Evolutionary conservation across 2,888 invertebrate genomes (phyloP), one percentile per base, ranked within the genome.

Genomic region (Cryptophagus acutangulus): DNA sequence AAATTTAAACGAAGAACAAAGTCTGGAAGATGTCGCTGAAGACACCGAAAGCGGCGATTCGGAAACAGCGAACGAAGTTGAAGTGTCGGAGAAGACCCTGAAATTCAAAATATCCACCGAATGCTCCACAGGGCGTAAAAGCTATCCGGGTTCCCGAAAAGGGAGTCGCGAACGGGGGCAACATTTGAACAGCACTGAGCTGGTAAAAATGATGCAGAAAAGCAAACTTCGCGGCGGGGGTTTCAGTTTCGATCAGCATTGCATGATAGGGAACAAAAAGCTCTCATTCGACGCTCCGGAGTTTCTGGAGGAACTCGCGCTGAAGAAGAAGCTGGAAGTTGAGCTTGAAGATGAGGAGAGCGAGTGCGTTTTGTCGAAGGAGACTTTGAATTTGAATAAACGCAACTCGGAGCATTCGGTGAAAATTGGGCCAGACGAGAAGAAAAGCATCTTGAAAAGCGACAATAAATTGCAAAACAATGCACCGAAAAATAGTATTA

Each of bases 101-200:
- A 84, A 84, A 61, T 84, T 84, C 62, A 84, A 84, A 64, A 84
- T 84, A 50, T 82, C 83, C 20, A 84, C 84, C 1, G 84, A 84
- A 59, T 76, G 78, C 39, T 49, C 46, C 33, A 58, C 69, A 3
- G 75, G 75, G 1, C 66, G 81, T 2, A 79, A 77, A 55, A 81
- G 81, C 58, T 79, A 80, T 61, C 81, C 81, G 0, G 78, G 78
- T n/a, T 81, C 81, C 14, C 67, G 82, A 12, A 82, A 82, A 61
- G 81, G 81, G 5, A 81, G 81, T 46, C 71, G 81, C 12, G 82
- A 82, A 57, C 77, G 79, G 52, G 67, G 65, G 1, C 69, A 70
- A 36, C 65, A 70, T 41, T 55, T 66, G 20, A 67, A 63, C 41
- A 63, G 63, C 44, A 66, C 72, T 2, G 75, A 75, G 38, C 59